phyloP scores from a whole-genome alignment of 2,888 invertebrate species.

The Rosalia funebris region DNA sequence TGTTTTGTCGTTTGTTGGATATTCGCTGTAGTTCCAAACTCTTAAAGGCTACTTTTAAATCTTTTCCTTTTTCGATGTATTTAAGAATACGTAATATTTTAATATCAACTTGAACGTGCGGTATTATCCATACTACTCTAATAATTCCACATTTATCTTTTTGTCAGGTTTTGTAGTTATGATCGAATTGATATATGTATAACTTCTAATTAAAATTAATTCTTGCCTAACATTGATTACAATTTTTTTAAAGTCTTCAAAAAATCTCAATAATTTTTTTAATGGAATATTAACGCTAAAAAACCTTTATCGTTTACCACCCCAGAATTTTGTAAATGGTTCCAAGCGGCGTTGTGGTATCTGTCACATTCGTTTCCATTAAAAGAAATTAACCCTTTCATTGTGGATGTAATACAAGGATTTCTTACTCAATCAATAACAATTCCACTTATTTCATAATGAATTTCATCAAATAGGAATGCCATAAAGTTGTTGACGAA shows the following conservation, averaged over 20 bases:
- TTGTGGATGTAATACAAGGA: slow-evolving; percentile 2
- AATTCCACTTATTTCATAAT: background rate
- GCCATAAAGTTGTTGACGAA: background rate
- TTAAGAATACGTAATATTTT: background rate
- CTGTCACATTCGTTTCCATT: background rate
- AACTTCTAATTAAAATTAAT: background rate
- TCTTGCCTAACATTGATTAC: background rate
- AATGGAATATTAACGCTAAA: background rate
- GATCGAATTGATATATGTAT: background rate
- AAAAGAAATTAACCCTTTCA: background rate
- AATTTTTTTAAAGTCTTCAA: slow-evolving; percentile 4
- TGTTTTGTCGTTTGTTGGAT: background rate
- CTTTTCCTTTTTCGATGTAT: background rate
- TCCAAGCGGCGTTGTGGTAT: background rate
- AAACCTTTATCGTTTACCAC: background rate
- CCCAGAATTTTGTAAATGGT: background rate
- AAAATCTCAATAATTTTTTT: background rate
- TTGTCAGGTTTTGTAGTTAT: background rate
- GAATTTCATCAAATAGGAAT: slow-evolving; percentile 8
- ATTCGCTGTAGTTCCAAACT: background rate
- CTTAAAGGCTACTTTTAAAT: background rate
- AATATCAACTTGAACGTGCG: background rate
- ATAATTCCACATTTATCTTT: background rate
- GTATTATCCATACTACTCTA: background rate
- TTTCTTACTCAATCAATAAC: slow-evolving; percentile 4